Conservation (phyloP, 1,140 invertebrate genomes). For the Drosophila lacertosa region DNA sequence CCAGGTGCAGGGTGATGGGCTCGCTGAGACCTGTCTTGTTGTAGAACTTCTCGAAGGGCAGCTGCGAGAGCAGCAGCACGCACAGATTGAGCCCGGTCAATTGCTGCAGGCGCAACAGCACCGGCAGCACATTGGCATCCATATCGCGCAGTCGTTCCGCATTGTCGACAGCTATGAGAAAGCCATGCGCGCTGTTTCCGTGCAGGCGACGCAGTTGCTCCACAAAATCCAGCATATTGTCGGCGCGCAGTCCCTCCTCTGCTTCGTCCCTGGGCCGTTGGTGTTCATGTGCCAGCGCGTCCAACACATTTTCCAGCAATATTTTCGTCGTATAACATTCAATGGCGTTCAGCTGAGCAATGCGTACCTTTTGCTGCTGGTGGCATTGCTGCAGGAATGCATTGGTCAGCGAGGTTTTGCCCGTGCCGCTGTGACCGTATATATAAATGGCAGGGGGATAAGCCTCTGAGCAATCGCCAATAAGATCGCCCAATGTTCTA, state of each 20-base stretch:
- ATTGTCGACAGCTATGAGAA: conserved; percentile 90
- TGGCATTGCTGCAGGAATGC: conserved; percentile 84
- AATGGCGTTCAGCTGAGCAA: conserved; percentile 90
- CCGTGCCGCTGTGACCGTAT: conserved; percentile 91
- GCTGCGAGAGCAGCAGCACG: conserved; percentile 90
- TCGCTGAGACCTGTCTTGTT: conserved; percentile 89
- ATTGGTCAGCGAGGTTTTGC: conserved; percentile 90
- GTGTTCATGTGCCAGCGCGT: conserved; percentile 85
- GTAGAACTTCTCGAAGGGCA: conserved; percentile 92
- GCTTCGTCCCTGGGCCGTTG: no score
- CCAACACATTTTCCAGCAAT: conserved; percentile 90
- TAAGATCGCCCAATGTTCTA: conserved; percentile 86
- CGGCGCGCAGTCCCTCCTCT: conserved; percentile 85
- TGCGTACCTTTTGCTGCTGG: conserved; percentile 86
- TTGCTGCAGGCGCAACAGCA: conserved; percentile 90
- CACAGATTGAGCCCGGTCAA: conserved; percentile 89
- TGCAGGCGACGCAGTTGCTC: conserved; percentile 84
- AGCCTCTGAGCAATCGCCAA: conserved; percentile 86
- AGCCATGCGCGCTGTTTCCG: conserved; percentile 1
- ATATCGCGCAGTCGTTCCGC: conserved; percentile 90
- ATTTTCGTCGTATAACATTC: conserved; percentile 91
- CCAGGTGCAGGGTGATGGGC: conserved; percentile 90
- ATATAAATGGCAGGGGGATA: conserved; percentile 89
- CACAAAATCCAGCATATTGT: conserved; percentile 91
- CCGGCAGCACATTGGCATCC: conserved; percentile 89